These are phyloP conservation scores for Pantelozetes paolii DNA, from an alignment of 2,888 invertebrate species.

Conservation along the genomic window DNA sequence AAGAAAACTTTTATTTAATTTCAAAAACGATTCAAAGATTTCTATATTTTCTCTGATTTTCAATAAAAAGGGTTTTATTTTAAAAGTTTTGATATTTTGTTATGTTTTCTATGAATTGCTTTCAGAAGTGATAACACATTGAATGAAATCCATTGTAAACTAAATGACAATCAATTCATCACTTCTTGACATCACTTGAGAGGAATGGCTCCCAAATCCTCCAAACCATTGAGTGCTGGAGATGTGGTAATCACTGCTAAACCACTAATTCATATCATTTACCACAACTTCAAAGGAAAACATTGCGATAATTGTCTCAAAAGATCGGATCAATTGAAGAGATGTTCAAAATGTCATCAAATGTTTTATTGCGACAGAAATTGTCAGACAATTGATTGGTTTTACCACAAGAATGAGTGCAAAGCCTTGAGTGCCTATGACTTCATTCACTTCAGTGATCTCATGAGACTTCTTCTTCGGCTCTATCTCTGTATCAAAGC, in stretches of 20 bases:
- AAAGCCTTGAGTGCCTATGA: neutral
- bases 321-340: neutral
- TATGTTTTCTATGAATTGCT: too few relatives aligned
- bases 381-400: slow-evolving; percentile 1
- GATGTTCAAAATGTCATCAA: neutral
- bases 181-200: neutral
- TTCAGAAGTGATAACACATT: too few relatives aligned
- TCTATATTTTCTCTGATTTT: too few relatives aligned
- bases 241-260: neutral
- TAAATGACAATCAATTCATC: too few relatives aligned
- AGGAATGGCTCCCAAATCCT: neutral
- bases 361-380: neutral
- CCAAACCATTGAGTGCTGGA: neutral
- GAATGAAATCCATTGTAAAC: too few relatives aligned
- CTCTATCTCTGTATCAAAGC: neutral
- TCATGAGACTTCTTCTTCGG: neutral
- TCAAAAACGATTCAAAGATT: too few relatives aligned
- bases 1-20: too few relatives aligned
- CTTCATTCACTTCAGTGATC: neutral
- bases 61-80: too few relatives aligned
- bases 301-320: neutral
- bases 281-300: neutral
- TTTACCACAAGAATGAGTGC: neutral
- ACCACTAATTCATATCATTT: neutral
- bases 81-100: too few relatives aligned